Conservation (phyloP, 2,113 vertebrate species). For the Canis aureus region DNA sequence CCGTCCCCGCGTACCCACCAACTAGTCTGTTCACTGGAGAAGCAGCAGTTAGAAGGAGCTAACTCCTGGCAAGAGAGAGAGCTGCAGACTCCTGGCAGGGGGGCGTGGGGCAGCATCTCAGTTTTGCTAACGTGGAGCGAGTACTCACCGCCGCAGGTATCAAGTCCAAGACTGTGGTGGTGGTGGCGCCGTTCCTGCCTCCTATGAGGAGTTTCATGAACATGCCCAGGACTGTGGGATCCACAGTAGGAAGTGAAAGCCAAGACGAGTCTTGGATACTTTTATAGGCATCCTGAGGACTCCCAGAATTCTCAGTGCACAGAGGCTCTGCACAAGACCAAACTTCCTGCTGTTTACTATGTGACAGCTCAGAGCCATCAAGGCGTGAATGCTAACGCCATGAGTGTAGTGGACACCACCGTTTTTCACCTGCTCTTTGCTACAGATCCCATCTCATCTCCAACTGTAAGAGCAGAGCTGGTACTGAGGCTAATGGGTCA, state of each 20-base stretch:
- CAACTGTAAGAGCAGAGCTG: neutral
- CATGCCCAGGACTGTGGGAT: neutral
- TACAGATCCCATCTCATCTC: neutral
- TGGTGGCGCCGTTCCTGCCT: neutral
- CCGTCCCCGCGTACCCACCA: too few species aligned
- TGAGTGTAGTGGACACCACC: rapidly evolving
- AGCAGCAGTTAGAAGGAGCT: neutral
- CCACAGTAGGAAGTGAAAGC: neutral
- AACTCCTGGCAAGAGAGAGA: neutral
- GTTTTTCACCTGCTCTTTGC: neutral
- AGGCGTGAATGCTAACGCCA: neutral
- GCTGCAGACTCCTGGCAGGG: neutral
- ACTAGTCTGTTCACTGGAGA: neutral
- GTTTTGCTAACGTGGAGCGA: neutral
- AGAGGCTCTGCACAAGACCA: neutral
- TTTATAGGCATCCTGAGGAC: neutral
- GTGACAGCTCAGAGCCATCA: neutral
- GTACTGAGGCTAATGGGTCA: neutral
- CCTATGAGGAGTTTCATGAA: neutral
- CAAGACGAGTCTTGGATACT: neutral
- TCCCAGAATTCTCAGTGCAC: neutral
- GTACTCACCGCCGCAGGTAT: neutral
- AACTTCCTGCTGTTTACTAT: neutral
- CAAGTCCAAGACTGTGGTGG: neutral
- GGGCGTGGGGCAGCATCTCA: neutral